Conservation (phyloP, 2,113 vertebrate species). For the Sardina pilchardus region DNA sequence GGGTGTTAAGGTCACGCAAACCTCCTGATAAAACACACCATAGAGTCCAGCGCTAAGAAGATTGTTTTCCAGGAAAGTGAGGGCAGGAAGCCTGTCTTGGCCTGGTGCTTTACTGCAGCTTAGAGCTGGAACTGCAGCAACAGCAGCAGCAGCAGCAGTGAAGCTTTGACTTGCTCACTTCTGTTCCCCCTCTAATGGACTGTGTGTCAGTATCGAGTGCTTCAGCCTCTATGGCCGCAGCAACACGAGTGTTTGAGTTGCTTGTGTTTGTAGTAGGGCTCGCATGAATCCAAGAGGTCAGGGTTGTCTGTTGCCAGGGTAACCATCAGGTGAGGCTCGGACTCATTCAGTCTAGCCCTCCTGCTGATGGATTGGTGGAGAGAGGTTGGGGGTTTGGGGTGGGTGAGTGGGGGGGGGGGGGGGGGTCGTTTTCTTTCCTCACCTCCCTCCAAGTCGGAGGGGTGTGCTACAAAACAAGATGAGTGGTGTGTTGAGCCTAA, state of each 20-base stretch:
- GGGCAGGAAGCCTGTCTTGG: not conserved
- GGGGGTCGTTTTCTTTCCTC: not conserved
- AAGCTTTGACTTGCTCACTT: not conserved
- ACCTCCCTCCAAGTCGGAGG: not conserved
- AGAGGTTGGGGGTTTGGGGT: too few species aligned
- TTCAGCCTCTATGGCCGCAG: not conserved
- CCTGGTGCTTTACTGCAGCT: not conserved
- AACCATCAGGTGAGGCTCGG: conserved; percentile 15
- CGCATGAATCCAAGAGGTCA: not conserved
- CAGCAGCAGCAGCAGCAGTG: not conserved
- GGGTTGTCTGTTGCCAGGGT: conserved; percentile 26
- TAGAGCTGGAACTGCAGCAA: not conserved
- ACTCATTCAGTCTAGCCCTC: not conserved
- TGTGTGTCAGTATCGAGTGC: not conserved
- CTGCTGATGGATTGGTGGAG: not conserved
- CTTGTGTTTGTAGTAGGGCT: not conserved
- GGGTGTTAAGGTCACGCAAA: not conserved
- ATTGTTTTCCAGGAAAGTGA: not conserved
- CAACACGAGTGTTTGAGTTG: not conserved
- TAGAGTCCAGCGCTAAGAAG: not conserved
- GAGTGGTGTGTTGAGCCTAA: too few species aligned
- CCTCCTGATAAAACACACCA: not conserved
- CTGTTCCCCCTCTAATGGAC: not conserved
- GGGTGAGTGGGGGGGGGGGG: too few species aligned
- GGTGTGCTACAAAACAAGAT: too few species aligned